Conservation (phyloP, 92 coral and sea anemone genomes). For the Metridium senile region DNA sequence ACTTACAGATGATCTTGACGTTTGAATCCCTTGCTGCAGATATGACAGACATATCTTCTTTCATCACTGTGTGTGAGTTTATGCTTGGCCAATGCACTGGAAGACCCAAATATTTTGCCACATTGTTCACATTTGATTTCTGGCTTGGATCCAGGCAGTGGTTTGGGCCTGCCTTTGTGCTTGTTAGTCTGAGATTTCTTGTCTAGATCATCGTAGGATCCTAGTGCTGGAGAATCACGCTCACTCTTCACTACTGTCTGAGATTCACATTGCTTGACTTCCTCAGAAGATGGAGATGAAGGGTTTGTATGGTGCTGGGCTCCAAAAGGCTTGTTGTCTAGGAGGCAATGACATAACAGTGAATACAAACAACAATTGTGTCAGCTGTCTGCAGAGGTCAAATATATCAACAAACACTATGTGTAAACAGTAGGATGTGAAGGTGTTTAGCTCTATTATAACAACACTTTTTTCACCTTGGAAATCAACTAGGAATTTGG, state of each 20-base stretch:
- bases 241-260: slow-evolving; percentile 66
- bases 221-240: slow-evolving; percentile 71
- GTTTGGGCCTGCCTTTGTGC: slow-evolving; percentile 69
- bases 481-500: slow-evolving; percentile 4
- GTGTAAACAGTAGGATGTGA: slow-evolving; percentile 15
- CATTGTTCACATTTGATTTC: slow-evolving; percentile 93
- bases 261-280: slow-evolving; percentile 50
- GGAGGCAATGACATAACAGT: neutral
- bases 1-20: slow-evolving; percentile 99
- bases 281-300: slow-evolving; percentile 64
- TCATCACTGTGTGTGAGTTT: slow-evolving; percentile 98
- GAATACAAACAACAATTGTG: slow-evolving; percentile 16
- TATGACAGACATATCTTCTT: slow-evolving; percentile 88
- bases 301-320: slow-evolving; percentile 34
- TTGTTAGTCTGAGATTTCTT: slow-evolving; percentile 52
- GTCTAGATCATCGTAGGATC: slow-evolving; percentile 45
- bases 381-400: slow-evolving; percentile 23
- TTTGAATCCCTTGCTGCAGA: slow-evolving; percentile 96
- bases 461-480: slow-evolving; percentile 8
- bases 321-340: slow-evolving; percentile 24
- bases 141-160: slow-evolving; percentile 60
- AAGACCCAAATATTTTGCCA: slow-evolving; percentile 90
- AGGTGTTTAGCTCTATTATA: slow-evolving; percentile 5
- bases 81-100: slow-evolving; percentile 98
- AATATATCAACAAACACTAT: neutral